phyloP scores from a whole-genome alignment of 2,113 vertebrate species.

The Thryonomys swinderianus region DNA sequence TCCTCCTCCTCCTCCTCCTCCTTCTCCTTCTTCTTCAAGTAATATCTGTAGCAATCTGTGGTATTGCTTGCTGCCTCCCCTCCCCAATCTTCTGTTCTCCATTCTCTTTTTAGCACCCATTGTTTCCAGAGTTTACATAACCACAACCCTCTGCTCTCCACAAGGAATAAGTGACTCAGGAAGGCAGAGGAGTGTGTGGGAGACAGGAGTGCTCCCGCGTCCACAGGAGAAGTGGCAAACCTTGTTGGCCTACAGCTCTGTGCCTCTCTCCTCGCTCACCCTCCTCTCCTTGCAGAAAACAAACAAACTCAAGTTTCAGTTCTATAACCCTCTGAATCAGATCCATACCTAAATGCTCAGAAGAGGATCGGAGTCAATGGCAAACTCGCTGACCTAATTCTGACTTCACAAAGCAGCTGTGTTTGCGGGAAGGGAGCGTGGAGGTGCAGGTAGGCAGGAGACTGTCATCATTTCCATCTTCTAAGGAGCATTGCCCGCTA shows the following conservation, averaged over 20 bases:
- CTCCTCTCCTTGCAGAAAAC: not conserved
- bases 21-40: constrained; percentile 31
- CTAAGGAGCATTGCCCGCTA: not conserved
- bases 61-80: not conserved
- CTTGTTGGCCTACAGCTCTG: not conserved
- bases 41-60: not conserved
- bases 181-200: not conserved
- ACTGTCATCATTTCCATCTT: not conserved
- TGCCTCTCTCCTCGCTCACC: not conserved
- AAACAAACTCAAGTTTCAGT: not conserved
- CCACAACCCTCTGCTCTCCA: constrained; percentile 7
- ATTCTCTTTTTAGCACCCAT: constrained; percentile 43
- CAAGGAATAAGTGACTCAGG: constrained; percentile 23
- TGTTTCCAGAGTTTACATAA: constrained; percentile 57
- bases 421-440: not conserved
- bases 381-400: constrained; percentile 8
- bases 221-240: constrained; percentile 22
- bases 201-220: not conserved
- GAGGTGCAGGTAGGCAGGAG: not conserved
- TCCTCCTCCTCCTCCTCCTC: no score
- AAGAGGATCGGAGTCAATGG: not conserved
- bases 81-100: not conserved
- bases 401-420: not conserved
- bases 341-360: not conserved
- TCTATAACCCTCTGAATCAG: not conserved